phyloP scores from a whole-genome alignment of 2,888 invertebrate species.

The Didymodactylos carnosus region DNA sequence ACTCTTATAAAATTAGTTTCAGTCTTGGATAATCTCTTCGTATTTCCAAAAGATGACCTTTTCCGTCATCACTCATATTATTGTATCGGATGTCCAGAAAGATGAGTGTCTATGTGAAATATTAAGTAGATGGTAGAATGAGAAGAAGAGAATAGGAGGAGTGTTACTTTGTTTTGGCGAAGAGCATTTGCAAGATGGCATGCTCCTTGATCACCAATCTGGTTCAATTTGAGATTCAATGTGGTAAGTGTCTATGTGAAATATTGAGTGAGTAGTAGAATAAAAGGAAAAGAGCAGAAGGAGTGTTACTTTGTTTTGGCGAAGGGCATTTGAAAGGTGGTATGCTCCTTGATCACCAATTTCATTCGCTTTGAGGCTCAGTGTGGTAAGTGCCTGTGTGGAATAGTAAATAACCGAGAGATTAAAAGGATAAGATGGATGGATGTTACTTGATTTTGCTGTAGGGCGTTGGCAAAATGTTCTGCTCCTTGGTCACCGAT shows the following conservation, averaged over 20 bases:
- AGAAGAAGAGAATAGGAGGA: background rate
- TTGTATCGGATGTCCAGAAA: background rate
- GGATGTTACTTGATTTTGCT: background rate
- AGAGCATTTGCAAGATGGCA: background rate
- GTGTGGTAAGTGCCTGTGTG: background rate
- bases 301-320: background rate
- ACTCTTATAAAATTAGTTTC: background rate
- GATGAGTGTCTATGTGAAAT: background rate
- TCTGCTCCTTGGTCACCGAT: background rate
- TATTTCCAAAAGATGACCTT: background rate
- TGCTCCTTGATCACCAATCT: background rate
- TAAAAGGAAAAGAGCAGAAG: background rate
- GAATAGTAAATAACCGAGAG: no score
- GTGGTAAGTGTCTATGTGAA: background rate
- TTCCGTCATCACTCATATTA: background rate
- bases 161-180: background rate
- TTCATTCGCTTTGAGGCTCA: background rate
- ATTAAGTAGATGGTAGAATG: no score
- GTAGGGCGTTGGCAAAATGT: background rate
- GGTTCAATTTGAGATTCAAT: background rate
- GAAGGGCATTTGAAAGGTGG: background rate
- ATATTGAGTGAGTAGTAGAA: background rate
- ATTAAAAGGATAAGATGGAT: background rate
- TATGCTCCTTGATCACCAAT: background rate
- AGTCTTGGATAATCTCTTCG: background rate